Conservation (phyloP, 2,797 vertebrate species). For the Pantherophis alleghaniensis region DNA sequence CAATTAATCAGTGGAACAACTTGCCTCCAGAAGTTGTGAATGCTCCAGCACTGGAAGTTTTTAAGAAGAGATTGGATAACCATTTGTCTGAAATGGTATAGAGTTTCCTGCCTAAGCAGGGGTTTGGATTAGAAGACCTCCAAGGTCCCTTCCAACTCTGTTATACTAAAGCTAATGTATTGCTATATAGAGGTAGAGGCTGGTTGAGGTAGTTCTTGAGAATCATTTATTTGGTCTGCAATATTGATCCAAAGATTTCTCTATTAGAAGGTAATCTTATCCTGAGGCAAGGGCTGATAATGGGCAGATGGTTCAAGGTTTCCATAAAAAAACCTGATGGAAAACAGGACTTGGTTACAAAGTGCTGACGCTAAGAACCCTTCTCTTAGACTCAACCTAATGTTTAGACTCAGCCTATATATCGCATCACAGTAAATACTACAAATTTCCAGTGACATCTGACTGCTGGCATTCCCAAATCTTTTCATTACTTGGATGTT, state of each 20-base stretch:
- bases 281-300: neutral
- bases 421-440: neutral
- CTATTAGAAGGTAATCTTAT: neutral
- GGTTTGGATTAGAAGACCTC: too few species aligned
- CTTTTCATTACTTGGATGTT: neutral
- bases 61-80: too few species aligned
- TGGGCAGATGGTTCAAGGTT: neutral
- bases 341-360: neutral
- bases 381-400: neutral
- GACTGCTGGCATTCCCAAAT: neutral
- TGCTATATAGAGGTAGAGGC: neutral
- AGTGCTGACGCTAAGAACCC: neutral
- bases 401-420: neutral
- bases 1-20: too few species aligned
- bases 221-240: neutral
- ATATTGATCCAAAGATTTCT: neutral
- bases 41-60: too few species aligned
- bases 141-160: too few species aligned
- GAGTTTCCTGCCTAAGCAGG: too few species aligned
- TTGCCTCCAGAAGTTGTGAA: too few species aligned
- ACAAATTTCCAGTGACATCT: neutral
- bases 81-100: too few species aligned
- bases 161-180: neutral
- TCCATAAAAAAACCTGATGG: neutral
- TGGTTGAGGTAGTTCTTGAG: neutral